A percentile compares a stretch with the other conserved stretches of the same genome.
Evolutionary conservation across 2,113 vertebrate species (phyloP).

Genomic region (Pogona vitticeps): DNA sequence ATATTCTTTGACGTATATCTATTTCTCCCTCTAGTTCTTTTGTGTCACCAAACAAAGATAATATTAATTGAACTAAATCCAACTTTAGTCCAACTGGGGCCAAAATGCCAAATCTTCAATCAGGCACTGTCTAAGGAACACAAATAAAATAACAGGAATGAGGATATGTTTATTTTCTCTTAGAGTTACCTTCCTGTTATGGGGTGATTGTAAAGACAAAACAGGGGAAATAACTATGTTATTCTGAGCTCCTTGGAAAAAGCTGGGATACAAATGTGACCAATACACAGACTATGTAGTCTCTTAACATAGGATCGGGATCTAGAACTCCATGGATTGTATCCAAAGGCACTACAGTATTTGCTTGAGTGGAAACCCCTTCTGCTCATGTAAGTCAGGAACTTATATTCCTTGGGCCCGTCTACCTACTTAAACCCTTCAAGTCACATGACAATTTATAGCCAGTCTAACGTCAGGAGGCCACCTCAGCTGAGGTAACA

Average conservation of each 20-base stretch:
- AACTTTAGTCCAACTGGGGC: neutral
- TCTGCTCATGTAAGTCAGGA: neutral
- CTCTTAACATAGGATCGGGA: neutral
- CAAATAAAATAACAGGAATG: neutral
- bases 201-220: neutral
- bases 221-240: neutral
- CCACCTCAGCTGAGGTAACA: neutral
- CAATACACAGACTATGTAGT: neutral
- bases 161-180: too few species aligned
- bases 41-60: neutral
- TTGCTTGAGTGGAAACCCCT: neutral
- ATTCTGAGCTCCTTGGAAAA: neutral
- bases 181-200: neutral
- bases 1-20: neutral
- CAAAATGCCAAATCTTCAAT: neutral
- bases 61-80: neutral
- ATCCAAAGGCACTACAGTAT: neutral
- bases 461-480: neutral
- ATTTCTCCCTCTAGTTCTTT: neutral
- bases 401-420: too few species aligned
- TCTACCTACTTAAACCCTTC: too few species aligned
- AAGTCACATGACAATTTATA: too few species aligned
- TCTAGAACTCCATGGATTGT: neutral
- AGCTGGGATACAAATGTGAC: too few species aligned
- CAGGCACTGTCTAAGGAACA: neutral